phyloP scores from a whole-genome alignment of 2,113 vertebrate genomes.

The Saccopteryx leptura region DNA sequence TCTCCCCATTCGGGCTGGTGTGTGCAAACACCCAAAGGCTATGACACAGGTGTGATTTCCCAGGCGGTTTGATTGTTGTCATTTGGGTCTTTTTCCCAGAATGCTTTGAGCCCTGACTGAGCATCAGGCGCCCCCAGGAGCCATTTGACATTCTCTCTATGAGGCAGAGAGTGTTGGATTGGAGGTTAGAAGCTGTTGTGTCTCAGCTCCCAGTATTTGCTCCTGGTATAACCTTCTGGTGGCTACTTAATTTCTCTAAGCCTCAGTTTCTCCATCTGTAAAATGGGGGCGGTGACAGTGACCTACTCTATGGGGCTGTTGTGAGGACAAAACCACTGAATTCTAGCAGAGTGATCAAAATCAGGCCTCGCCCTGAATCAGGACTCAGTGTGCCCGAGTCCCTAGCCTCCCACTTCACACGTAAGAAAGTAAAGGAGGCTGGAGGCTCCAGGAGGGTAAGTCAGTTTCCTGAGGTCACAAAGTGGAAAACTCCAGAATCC shows the following conservation, averaged over 20 bases:
- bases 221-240: background rate
- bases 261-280: background rate
- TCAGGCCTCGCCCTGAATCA: background rate
- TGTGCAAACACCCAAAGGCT: background rate
- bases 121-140: fast-evolving
- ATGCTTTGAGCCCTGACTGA: background rate
- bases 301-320: background rate
- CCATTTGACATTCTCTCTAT: background rate
- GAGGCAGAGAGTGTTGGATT: fast-evolving
- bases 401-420: background rate
- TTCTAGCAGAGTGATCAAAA: background rate
- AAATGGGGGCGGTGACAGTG: background rate
- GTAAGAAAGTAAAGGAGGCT: background rate
- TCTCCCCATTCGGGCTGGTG: too few relatives aligned
- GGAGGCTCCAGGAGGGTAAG: fast-evolving
- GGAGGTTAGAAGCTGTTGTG: background rate
- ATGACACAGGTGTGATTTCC: background rate
- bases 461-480: background rate
- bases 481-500: background rate
- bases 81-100: background rate
- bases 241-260: background rate
- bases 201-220: background rate
- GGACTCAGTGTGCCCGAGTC: background rate
- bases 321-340: too few relatives aligned
- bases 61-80: background rate